A percentile compares a stretch with the other conserved stretches of the same genome.
Conservation (phyloP, 2,797 vertebrate genomes). For the Macrochelys suwanniensis region DNA sequence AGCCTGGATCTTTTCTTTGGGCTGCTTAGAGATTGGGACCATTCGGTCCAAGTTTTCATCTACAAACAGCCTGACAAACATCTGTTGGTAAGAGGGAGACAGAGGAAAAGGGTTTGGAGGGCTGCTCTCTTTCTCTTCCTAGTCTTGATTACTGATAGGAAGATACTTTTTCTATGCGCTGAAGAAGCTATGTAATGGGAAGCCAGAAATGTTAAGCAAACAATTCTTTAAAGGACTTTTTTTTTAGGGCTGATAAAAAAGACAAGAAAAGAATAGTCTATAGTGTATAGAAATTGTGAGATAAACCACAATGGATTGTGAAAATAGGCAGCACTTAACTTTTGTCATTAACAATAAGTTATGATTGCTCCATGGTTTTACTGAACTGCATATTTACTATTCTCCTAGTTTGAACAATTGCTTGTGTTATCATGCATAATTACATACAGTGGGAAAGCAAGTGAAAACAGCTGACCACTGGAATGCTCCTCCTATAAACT, state of each 20-base stretch:
- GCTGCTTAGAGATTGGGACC: conserved; percentile 92
- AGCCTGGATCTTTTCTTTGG: conserved; percentile 93
- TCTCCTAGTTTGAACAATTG: conserved; percentile 69
- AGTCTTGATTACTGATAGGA: conserved; percentile 84
- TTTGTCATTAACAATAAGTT: conserved; percentile 76
- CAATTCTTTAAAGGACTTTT: conserved; percentile 79
- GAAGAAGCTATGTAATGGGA: conserved; percentile 83
- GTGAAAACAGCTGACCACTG: conserved; percentile 70
- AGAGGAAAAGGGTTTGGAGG: conserved; percentile 91
- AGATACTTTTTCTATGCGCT: conserved; percentile 81
- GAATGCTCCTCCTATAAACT: conserved; percentile 64
- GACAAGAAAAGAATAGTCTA: conserved; percentile 80
- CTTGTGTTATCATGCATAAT: conserved; percentile 83
- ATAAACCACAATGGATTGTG: conserved; percentile 81
- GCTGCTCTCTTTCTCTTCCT: conserved; percentile 84
- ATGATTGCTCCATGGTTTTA: conserved; percentile 69
- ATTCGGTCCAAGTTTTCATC: conserved; percentile 93
- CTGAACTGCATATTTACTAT: conserved; percentile 67
- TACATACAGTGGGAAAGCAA: conserved; percentile 75
- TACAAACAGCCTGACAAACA: conserved; percentile 93
- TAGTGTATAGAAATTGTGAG: conserved; percentile 78
- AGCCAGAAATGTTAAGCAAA: conserved; percentile 84
- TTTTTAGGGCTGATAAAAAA: conserved; percentile 66
- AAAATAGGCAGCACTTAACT: conserved; percentile 74
- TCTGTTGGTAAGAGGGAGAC: conserved; percentile 92